Evolutionary conservation across 2,113 vertebrate species (phyloP), one percentile per base, ranked within the genome.

Genomic region (Cyphomyrus plagiostoma): DNA sequence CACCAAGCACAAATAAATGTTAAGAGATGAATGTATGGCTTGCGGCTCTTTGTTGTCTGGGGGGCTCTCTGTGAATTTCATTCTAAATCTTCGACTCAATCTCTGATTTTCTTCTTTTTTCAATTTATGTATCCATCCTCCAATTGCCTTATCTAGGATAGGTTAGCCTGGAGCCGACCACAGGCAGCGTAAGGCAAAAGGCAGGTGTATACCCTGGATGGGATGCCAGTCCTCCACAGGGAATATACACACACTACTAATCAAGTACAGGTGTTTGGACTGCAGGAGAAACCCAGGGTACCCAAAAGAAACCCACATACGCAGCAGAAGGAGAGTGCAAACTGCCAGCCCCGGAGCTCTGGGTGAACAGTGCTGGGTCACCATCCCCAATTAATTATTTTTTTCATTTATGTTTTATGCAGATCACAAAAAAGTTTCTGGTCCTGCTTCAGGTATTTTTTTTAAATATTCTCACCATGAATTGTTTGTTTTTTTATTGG

Each of bases 381-480:
- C 2, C 13, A 42, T 19, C 7, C 30, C 70, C 13, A 42, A 42
- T 80, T 35, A 42, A 80, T 80, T 80, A 15, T 42, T 80, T 80
- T 80, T 35, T 19, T 80, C 35, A 80, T 80, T 80, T 87, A 87
- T 89, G 85, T 52, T 86, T 90, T 66, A 39, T 91, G 94, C 93
- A 95, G 94, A 92, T 94, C 92, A 93, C 53, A 46, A 77, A 90
- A 93, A 66, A 86, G 62, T 90, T 91, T 89, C 49, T 74, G 87
- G 92, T 90, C 92, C 70, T 45, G 82, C 35, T 84, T 84, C 42
- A 48, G 19, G 23, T 26, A 23, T 84, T 46, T 46, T 83, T 74
- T 39, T 19, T 2, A 35, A 80, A 84, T 46, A 84, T 84, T 84
- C 7, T 48, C 77, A 82, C 42, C 82, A 87, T 35, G 4, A 87